Evolutionary conservation across 1,140 invertebrate genomes (phyloP).

Genomic region (Drosophila grimshawi): DNA sequence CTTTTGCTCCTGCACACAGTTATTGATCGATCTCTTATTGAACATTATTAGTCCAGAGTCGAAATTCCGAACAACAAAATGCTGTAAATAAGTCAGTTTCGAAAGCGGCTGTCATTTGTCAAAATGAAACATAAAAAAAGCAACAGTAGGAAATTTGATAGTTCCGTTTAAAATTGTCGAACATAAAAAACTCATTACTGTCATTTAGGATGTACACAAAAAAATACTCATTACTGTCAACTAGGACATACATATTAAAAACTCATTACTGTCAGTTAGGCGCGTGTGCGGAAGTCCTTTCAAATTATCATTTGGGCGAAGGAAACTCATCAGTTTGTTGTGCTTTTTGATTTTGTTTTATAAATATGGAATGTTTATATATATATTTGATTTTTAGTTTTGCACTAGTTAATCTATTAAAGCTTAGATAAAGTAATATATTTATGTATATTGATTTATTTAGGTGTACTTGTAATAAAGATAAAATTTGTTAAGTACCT

Average conservation of each 20-base stretch:
- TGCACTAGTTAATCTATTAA: slow-evolving; percentile 77
- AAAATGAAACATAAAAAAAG: not conserved
- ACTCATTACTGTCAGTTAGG: slow-evolving; percentile 3
- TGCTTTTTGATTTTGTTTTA: slow-evolving; percentile 15
- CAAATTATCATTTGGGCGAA: not conserved
- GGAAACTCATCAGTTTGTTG: not conserved
- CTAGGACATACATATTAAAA: too few relatives aligned
- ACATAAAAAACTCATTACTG: slow-evolving; percentile 2
- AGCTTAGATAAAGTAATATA: slow-evolving; percentile 75
- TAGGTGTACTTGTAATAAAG: slow-evolving; percentile 69
- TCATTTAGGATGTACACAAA: not conserved
- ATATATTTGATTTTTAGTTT: slow-evolving; percentile 24
- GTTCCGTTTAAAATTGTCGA: slow-evolving; percentile 2
- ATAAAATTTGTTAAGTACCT: slow-evolving; percentile 80
- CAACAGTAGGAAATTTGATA: not conserved
- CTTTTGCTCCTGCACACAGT: slow-evolving; percentile 6
- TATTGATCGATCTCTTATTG: slow-evolving; percentile 1
- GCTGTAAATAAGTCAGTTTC: not conserved
- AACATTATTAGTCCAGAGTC: slow-evolving; percentile 12
- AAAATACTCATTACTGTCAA: slow-evolving; percentile 3
- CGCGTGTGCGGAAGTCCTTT: slow-evolving; percentile 1
- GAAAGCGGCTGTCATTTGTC: slow-evolving; percentile 7
- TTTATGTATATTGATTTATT: slow-evolving; percentile 29
- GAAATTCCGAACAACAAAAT: not conserved
- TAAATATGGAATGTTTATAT: slow-evolving; percentile 13